A percentile compares a stretch with the other conserved stretches of the same genome.
Evolutionary conservation across 2,888 invertebrate genomes (phyloP).

Genomic region (Linnaemya tessellans): DNA sequence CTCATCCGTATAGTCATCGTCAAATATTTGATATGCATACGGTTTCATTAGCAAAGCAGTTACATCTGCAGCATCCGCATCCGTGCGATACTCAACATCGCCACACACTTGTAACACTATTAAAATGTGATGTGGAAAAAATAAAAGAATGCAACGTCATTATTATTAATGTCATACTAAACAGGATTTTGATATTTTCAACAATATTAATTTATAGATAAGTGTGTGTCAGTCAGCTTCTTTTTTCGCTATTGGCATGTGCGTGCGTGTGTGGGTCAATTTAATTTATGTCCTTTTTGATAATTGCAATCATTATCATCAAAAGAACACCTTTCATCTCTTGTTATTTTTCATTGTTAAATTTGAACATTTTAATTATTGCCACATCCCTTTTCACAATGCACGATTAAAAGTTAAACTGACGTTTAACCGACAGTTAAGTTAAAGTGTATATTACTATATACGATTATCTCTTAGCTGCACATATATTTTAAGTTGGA

Average conservation of each 20-base stretch:
- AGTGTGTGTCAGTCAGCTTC: neutral
- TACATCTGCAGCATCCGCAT: neutral
- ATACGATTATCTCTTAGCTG: too few relatives aligned
- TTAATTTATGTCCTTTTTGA: conserved; percentile 22
- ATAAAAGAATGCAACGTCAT: conserved; percentile 17
- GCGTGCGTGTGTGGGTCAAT: neutral
- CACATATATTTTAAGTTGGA: too few relatives aligned
- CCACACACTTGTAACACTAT: conserved; percentile 58
- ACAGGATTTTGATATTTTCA: conserved; percentile 33
- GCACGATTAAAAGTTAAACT: too few relatives aligned
- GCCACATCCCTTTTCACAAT: too few relatives aligned
- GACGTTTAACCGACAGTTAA: too few relatives aligned
- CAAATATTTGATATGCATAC: conserved; percentile 62
- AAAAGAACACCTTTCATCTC: conserved; percentile 34
- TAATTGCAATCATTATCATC: conserved; percentile 42
- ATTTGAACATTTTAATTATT: conserved; percentile 24
- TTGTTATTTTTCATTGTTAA: conserved; percentile 54
- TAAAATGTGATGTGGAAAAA: conserved; percentile 26
- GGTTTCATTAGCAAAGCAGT: conserved; percentile 58
- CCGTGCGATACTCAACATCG: conserved; percentile 14
- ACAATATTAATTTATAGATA: conserved; percentile 2
- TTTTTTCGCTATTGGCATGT: neutral
- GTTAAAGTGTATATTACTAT: too few relatives aligned
- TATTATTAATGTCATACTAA: conserved; percentile 19
- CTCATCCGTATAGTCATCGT: conserved; percentile 62